Base-by-base conservation (phyloP, 2,888 invertebrate species). In the Spodoptera picta region DNA sequence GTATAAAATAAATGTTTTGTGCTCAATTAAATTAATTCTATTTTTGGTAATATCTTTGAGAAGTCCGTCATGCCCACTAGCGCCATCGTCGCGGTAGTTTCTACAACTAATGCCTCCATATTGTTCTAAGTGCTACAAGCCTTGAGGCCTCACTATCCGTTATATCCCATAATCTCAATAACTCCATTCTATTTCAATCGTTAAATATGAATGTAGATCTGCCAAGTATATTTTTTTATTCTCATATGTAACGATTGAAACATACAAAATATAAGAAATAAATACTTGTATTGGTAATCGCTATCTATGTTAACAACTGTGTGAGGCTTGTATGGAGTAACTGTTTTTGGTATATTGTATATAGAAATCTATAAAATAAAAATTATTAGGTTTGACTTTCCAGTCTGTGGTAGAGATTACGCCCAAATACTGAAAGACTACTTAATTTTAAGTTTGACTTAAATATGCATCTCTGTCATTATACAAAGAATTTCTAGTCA, bases 11-110 rank as follows among this genome's bases (percentile, higher is more conserved):
- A 61, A 63, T 59, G 11, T 73, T 72, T 27, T 72, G 73, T 72
- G 71, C 73, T 56, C 53, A 11, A 47, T 9, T 54, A 44, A 27
- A 68, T 51, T 68, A 65, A 57, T 46, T 43, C 60, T 73, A 73
- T 64, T 60, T 68, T 73, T 68, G 73, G 72, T 73, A 68, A 63
- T 63, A 41, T 68, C 57, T 63, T 73, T 68, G 73, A 68, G 63
- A 69, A 12, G 44, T 52, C 27, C 12, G 11, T 24, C 24, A 12
- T 19, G 61, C 64, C 76, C 65, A 75, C 75, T 75, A 75, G 76
- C 73, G 59, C 75, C 69, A 66, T 43, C 63, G 43, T 49, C 14
- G 64, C 66, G 60, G 53, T 48, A 54, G 63, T 60, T 73, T 54
- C 43, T 73, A 59, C 23, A 55, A 68, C 24, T n/a, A 73, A 72